phyloP scores from a whole-genome alignment of 2,888 invertebrate species.

The Hypsopygia costalis region DNA sequence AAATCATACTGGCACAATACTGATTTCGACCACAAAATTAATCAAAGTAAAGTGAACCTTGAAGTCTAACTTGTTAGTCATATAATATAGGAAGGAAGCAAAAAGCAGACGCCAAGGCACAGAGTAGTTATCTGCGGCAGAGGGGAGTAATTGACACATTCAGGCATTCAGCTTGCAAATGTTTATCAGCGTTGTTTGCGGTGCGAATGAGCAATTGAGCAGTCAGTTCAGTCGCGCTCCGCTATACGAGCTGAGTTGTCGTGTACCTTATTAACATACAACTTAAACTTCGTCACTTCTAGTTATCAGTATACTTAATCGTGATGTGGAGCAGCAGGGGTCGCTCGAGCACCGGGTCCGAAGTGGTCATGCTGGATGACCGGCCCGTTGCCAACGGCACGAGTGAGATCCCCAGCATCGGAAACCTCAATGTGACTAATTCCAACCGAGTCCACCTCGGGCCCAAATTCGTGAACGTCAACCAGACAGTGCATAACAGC shows the following conservation, averaged over 20 bases:
- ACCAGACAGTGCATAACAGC: constrained; percentile 58
- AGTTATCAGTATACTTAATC: constrained; percentile 8
- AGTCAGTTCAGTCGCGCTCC: constrained; percentile 36
- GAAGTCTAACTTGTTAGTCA: no score
- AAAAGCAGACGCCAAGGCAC: no score
- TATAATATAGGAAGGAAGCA: no score
- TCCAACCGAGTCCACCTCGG: constrained; percentile 60
- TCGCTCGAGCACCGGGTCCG: constrained; percentile 33
- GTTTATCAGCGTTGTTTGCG: constrained; percentile 9
- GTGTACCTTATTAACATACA: constrained; percentile 18
- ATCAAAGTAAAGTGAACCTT: no score
- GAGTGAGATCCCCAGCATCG: constrained; percentile 32
- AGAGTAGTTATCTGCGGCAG: background rate
- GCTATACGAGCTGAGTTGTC: constrained; percentile 33
- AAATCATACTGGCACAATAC: no score
- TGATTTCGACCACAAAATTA: no score
- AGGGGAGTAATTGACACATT: background rate
- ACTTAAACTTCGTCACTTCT: constrained; percentile 21
- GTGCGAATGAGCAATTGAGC: no score
- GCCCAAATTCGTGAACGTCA: constrained; percentile 58
- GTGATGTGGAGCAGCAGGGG: constrained; percentile 17
- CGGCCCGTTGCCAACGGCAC: constrained; percentile 13
- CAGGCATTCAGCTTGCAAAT: constrained; percentile 1
- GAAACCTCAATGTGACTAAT: constrained; percentile 51
- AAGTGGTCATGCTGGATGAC: constrained; percentile 44